Base-by-base conservation (phyloP, 2,113 vertebrate genomes). In the Monopterus albus region DNA sequence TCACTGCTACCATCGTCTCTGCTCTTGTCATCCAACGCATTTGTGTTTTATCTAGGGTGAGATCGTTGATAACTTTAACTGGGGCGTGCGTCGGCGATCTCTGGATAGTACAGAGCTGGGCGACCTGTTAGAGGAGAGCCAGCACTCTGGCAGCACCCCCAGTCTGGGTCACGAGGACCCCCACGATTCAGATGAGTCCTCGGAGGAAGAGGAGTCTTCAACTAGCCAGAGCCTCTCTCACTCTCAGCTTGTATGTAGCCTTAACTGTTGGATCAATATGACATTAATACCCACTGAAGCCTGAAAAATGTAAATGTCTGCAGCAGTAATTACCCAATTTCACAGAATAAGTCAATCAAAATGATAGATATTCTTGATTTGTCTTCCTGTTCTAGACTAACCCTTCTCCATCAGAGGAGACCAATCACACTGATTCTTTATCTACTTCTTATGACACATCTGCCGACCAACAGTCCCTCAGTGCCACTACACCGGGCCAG, bases 21-120 rank as follows among this genome's bases (percentile, higher is more conserved):
- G 62, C 68, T 0, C 15, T 55, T 62, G 71, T 75, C 71, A 63
- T 52, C 52, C 55, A 74, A 57, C 66, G 50, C 57, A 25, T 52
- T 64, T 62, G 35, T 73, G 38, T 82, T 86, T 65, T 12, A 92
- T 94, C 36, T 89, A 99, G 98, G 98, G 98, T 2, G 98, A 99
- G 84, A 97, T 94, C 10, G 92, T 98, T 89, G 98, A 99, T 91
- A 99, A 97, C 89, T 99, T 99, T 89, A 99, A 99, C 86, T 99
- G 97, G 97, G 97, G 97, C 5, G 98, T 99, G 18, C 96, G 97
- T n/a, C 92, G 98, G 31, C 94, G 97, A 50, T 98, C 97, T 17
- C 92, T 99, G 90, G 97, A 99, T 82, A 98, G 98, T 83, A 95
- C 97, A 49, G 98, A 98, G 91, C 94, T 99, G 86, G 96, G 96